phyloP scores from a whole-genome alignment of 2,797 vertebrate species.

The Sarcophilus harrisii region DNA sequence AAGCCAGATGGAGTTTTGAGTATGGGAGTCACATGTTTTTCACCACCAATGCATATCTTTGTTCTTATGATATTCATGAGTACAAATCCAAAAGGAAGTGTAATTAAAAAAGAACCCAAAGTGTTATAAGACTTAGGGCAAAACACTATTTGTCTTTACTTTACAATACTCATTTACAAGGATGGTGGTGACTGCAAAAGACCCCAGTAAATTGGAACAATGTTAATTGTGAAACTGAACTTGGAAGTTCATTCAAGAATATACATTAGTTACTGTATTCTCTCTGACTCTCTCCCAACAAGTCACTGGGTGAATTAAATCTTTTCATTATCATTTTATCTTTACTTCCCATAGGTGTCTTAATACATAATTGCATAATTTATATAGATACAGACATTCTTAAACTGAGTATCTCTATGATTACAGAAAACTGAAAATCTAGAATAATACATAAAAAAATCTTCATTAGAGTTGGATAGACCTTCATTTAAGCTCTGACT shows the following conservation, averaged over 20 bases:
- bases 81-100: conserved; percentile 45
- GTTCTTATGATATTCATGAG: background rate
- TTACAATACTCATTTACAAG: background rate
- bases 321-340: conserved; percentile 35
- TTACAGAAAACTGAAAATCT: background rate
- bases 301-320: background rate
- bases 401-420: conserved; percentile 48
- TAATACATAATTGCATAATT: background rate
- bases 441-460: background rate
- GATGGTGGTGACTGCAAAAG: background rate
- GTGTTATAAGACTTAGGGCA: conserved; percentile 9
- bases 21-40: conserved; percentile 44
- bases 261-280: background rate
- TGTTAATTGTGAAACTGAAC: conserved; percentile 22
- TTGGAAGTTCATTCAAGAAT: background rate
- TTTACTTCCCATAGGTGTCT: background rate
- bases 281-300: background rate
- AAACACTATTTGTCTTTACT: background rate
- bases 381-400: background rate
- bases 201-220: background rate
- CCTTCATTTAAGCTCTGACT: background rate
- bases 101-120: conserved; percentile 40
- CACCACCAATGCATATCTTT: conserved; percentile 34
- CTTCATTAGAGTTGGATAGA: background rate
- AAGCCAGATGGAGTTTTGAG: conserved; percentile 59